These are phyloP conservation scores for Apodemia zela DNA, from an alignment of 2,888 invertebrate genomes.

Conservation along the genomic window DNA sequence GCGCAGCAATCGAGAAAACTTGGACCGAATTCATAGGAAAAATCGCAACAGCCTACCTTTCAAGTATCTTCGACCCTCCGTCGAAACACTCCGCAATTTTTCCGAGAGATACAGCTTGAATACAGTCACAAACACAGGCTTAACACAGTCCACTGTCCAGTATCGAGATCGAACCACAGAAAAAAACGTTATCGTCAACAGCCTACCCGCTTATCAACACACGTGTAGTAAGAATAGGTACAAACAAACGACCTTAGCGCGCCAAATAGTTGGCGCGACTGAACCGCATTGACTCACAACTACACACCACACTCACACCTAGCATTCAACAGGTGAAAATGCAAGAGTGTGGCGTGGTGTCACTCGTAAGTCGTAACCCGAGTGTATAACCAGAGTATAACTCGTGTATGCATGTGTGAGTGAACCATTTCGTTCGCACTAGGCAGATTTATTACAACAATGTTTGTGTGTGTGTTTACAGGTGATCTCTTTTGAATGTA, in stretches of 20 bases:
- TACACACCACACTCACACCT: conserved; percentile 57
- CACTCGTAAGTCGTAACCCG: conserved; percentile 62
- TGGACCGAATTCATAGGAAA: conserved; percentile 52
- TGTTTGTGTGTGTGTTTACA: conserved; percentile 52
- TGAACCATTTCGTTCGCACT: conserved; percentile 72
- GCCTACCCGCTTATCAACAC: conserved; percentile 62
- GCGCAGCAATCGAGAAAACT: conserved; percentile 37
- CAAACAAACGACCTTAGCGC: conserved; percentile 62
- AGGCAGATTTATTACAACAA: conserved; percentile 61
- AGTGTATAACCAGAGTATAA: conserved; percentile 64
- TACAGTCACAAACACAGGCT: conserved; percentile 60
- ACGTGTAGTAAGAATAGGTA: conserved; percentile 25
- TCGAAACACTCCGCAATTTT: conserved; percentile 73
- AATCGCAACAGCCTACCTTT: conserved; percentile 55
- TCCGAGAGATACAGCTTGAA: conserved; percentile 51
- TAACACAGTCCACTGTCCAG: conserved; percentile 52
- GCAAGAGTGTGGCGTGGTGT: conserved; percentile 70
- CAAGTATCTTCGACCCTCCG: conserved; percentile 69
- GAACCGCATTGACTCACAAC: conserved; percentile 63
- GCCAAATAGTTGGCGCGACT: conserved; percentile 70
- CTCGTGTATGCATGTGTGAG: conserved; percentile 50
- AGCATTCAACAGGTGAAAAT: conserved; percentile 71
- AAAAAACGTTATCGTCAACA: conserved; percentile 58
- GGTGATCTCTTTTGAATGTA: conserved; percentile 61
- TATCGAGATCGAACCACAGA: conserved; percentile 21